These are phyloP conservation scores for Rhinichthys osculus DNA, from an alignment of 2,797 vertebrate genomes.

Conservation along the genomic window DNA sequence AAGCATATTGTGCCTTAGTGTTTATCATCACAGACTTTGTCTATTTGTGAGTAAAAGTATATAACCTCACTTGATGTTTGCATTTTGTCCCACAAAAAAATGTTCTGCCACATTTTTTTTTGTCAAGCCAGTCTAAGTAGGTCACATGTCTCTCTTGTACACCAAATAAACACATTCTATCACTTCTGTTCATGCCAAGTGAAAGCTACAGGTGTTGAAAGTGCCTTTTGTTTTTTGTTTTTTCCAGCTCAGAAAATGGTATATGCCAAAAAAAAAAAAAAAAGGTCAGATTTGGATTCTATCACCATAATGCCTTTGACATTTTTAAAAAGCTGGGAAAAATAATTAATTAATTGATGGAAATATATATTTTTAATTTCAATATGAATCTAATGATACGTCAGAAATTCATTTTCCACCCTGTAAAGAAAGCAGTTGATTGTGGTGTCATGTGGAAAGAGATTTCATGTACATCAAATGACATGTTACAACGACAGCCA, in stretches of 20 bases:
- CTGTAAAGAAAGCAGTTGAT: not conserved
- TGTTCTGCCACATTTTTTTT: not conserved
- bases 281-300: slow-evolving; percentile 45
- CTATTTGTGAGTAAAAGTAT: slow-evolving; percentile 12
- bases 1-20: slow-evolving; percentile 89
- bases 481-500: not conserved
- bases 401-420: not conserved
- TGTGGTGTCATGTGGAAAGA: not conserved
- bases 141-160: slow-evolving; percentile 58
- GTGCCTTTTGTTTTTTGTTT: slow-evolving; percentile 90
- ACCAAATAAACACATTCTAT: slow-evolving; percentile 72
- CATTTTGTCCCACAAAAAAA: slow-evolving; percentile 59
- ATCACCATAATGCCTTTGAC: slow-evolving; percentile 88
- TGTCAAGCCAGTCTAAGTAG: slow-evolving; percentile 26
- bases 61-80: slow-evolving; percentile 23
- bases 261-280: slow-evolving; percentile 85
- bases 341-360: not conserved
- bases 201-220: slow-evolving; percentile 77
- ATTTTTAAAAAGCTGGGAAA: slow-evolving; percentile 3
- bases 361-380: not conserved
- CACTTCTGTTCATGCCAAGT: slow-evolving; percentile 51
- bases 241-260: slow-evolving; percentile 84
- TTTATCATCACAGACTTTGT: slow-evolving; percentile 28
- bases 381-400: not conserved
- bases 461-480: not conserved